Conservation (phyloP, 2,888 invertebrate species). For the Fragum fragum region DNA sequence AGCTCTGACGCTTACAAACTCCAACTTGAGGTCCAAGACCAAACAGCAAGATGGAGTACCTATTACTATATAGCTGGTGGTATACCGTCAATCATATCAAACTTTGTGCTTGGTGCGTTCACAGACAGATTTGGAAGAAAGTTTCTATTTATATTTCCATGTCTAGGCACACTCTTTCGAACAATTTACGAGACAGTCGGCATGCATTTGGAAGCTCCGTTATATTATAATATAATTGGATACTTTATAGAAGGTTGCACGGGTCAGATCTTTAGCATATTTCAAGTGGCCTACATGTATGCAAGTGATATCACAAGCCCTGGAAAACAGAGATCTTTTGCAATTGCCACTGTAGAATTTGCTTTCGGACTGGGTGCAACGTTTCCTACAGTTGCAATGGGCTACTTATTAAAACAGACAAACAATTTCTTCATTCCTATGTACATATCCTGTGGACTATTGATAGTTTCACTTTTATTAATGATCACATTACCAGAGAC, state of each 20-base stretch:
- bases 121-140: slow-evolving; percentile 69
- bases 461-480: slow-evolving; percentile 40
- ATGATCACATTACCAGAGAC: slow-evolving; percentile 59
- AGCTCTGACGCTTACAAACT: slow-evolving; percentile 19
- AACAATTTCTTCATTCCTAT: slow-evolving; percentile 52
- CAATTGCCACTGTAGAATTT: slow-evolving; percentile 53
- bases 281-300: slow-evolving; percentile 55
- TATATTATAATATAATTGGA: slow-evolving; percentile 52
- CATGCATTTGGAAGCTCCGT: slow-evolving; percentile 52
- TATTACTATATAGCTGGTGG: slow-evolving; percentile 55
- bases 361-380: slow-evolving; percentile 54
- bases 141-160: slow-evolving; percentile 59
- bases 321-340: slow-evolving; percentile 61
- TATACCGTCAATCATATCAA: slow-evolving; percentile 52
- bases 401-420: slow-evolving; percentile 60
- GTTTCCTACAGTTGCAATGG: slow-evolving; percentile 50
- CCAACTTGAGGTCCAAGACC: slow-evolving; percentile 53
- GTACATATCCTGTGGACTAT: slow-evolving; percentile 33
- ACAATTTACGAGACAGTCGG: slow-evolving; percentile 40
- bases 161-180: slow-evolving; percentile 54
- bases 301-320: slow-evolving; percentile 63
- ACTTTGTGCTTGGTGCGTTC: slow-evolving; percentile 59
- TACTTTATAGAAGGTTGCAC: slow-evolving; percentile 64
- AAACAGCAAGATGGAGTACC: slow-evolving; percentile 56
- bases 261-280: slow-evolving; percentile 56